Percentiles rank a stretch among this genome's conserved stretches.
Conservation (phyloP, 2,888 invertebrate genomes). For the Drosophila peninsularis region DNA sequence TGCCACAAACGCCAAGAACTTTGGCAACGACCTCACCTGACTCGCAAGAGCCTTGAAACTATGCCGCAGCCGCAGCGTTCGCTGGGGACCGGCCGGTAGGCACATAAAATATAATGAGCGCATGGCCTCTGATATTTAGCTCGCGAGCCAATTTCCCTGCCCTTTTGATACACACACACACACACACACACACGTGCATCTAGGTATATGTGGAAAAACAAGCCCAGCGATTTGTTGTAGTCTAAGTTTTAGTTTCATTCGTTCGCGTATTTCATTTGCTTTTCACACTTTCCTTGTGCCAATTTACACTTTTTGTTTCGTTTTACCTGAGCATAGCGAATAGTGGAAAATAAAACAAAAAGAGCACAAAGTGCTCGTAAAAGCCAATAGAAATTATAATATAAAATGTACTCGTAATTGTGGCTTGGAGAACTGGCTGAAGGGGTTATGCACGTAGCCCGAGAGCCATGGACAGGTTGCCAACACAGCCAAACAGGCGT, state of each 20-base stretch:
- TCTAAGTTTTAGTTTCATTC: slow-evolving; percentile 29
- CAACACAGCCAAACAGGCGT: slow-evolving; percentile 28
- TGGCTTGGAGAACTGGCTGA: slow-evolving; percentile 15
- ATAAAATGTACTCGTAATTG: slow-evolving; percentile 51
- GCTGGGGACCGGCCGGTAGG: slow-evolving; percentile 47
- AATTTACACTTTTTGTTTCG: slow-evolving; percentile 72
- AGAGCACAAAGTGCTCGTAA: slow-evolving; percentile 43
- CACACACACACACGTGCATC: slow-evolving; percentile 1
- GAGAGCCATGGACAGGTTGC: slow-evolving; percentile 8
- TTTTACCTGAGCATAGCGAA: slow-evolving; percentile 37
- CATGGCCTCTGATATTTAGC: slow-evolving; percentile 75
- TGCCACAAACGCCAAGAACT: slow-evolving; percentile 40
- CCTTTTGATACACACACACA: background rate
- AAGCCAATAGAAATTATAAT: slow-evolving; percentile 62
- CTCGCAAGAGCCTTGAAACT: slow-evolving; percentile 69
- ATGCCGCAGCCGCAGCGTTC: slow-evolving; percentile 31
- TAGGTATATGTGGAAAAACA: background rate
- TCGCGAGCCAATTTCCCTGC: slow-evolving; percentile 34
- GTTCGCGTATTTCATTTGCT: slow-evolving; percentile 53
- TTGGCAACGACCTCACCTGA: slow-evolving; percentile 61
- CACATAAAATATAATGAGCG: slow-evolving; percentile 75
- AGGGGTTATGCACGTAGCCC: slow-evolving; percentile 10
- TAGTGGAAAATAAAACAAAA: slow-evolving; percentile 8
- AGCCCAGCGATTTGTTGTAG: slow-evolving; percentile 31
- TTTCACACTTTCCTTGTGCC: slow-evolving; percentile 80